Base-by-base conservation (phyloP, 1,140 invertebrate species). In the Doryteuthis pealeii region DNA sequence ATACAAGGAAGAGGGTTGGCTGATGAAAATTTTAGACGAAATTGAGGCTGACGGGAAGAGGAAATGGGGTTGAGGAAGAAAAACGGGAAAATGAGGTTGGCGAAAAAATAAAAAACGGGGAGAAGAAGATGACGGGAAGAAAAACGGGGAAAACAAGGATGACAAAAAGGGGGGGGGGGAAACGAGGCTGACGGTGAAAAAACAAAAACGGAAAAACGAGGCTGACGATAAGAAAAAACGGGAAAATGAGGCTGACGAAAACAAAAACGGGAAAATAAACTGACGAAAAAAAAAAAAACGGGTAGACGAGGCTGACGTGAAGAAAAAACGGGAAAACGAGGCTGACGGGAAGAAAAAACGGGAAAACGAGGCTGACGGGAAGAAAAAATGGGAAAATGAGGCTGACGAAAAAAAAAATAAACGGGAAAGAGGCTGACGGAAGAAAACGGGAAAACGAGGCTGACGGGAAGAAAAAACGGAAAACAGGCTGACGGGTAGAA, bases 311-410 rank as follows among this genome's bases (percentile, higher is more conserved):
- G 49, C 49, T 45, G 70, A n/a, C 8, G 35, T 49, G 31, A 33
- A 40, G 62, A 66, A 33, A 72, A 40, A 67, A 45, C 66, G 70
- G 72, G 74, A 72, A 35, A 72, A 69, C 65, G 54, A 54, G 70
- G 69, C 67, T 62, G 62, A 71, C 3, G 28, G 22, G 14, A 31
- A n/a, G 26, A 0, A 30, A 10, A 40, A 40, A 10, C 3, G 10
- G 35, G n/a, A n/a, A 40, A 10, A 40, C 35, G 35, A 10, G 35
- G 10, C 35, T 5, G 4, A 40, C 35, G 10, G 4, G 35, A 40
- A 10, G 35, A 40, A 40, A 10, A 10, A 40, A 40, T 40, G 10
- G 35, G 10, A 10, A 40, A 3, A 10, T 3, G 35, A 40, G 4
- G 10, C 35, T 5, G 4, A 40, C 35, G 35, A 40, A 10, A 10